These are phyloP conservation scores for Holocentrus rufus DNA, from an alignment of 2,797 vertebrate species.

Conservation along the genomic window DNA sequence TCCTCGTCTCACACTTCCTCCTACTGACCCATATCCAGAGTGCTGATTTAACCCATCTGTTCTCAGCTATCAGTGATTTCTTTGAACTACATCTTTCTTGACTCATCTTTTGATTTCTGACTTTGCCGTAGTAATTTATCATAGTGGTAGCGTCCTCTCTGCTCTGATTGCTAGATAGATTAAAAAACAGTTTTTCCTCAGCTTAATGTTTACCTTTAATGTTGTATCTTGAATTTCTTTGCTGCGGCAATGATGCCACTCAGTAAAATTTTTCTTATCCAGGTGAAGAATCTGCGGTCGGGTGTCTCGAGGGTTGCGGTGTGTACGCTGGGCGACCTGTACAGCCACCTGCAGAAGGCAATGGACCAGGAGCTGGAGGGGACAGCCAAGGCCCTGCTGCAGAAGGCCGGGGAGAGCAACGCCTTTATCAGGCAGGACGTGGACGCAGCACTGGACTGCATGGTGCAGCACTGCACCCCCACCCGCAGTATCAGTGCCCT, in stretches of 20 bases:
- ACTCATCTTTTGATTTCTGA: not conserved
- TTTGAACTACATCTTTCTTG: not conserved
- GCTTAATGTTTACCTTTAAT: not conserved
- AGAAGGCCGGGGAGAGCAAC: conserved; percentile 92
- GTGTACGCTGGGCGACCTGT: conserved; percentile 90
- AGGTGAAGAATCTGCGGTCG: conserved; percentile 97
- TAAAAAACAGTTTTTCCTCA: no score
- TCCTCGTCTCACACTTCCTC: conserved; percentile 21
- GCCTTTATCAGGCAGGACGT: conserved; percentile 95
- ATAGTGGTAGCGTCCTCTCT: not conserved
- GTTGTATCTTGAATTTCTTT: not conserved
- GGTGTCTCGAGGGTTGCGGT: conserved; percentile 93
- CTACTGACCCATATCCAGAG: not conserved
- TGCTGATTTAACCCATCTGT: conserved; percentile 5
- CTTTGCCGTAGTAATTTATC: no score
- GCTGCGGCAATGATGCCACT: not conserved
- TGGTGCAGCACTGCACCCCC: conserved; percentile 93
- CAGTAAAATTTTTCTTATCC: conserved; percentile 22
- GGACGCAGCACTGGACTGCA: conserved; percentile 89
- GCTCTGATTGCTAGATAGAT: not conserved
- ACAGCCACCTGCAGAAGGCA: conserved; percentile 86
- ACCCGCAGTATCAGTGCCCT: conserved; percentile 88
- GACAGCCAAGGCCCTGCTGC: conserved; percentile 89
- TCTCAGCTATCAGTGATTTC: not conserved
- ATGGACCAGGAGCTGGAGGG: conserved; percentile 97